These are phyloP conservation scores for Erethizon dorsatum DNA, from an alignment of 2,797 vertebrate species.

Conservation along the genomic window DNA sequence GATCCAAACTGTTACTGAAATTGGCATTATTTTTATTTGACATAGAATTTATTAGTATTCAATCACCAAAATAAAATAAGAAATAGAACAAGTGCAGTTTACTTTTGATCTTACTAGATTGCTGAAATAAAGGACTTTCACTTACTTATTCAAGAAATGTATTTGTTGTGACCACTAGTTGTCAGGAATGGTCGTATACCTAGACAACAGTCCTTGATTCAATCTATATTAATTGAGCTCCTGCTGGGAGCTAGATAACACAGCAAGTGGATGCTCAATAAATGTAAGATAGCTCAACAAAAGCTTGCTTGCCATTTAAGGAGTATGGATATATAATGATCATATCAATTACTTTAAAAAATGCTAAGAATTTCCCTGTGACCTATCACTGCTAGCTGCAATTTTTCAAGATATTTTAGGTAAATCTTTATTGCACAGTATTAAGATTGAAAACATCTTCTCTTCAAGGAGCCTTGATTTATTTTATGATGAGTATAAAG, in stretches of 20 bases:
- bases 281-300: neutral
- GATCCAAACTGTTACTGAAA: neutral
- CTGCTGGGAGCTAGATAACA: neutral
- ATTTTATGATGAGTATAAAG: neutral
- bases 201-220: neutral
- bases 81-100: neutral
- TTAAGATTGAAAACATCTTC: neutral
- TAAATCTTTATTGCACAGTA: neutral
- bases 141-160: neutral
- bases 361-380: neutral
- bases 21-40: neutral
- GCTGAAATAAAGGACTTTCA: no score
- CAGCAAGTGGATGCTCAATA: neutral
- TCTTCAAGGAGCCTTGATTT: neutral
- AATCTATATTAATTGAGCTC: neutral
- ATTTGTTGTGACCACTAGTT: constrained; percentile 48
- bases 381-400: neutral
- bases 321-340: neutral
- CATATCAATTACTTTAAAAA: neutral
- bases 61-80: neutral
- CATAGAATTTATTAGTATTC: neutral
- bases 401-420: constrained; percentile 28
- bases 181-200: neutral
- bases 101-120: neutral
- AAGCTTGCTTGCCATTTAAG: neutral